Percentiles rank a stretch among this genome's conserved stretches.
Conservation (phyloP, 2,113 vertebrate genomes). For the Colius striatus region DNA sequence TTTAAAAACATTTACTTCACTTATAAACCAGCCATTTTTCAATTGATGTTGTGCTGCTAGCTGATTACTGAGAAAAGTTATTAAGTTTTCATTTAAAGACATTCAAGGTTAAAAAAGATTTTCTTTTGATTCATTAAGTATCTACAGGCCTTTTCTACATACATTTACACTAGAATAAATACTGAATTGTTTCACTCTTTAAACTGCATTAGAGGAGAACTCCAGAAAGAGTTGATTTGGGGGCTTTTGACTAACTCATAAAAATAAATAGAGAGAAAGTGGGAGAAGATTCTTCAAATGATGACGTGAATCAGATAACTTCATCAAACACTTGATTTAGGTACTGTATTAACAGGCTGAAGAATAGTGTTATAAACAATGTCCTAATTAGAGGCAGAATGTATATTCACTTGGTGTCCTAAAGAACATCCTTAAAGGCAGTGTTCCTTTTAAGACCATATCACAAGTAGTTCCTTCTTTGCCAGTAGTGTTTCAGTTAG, state of each 20-base stretch:
- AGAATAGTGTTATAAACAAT: not conserved
- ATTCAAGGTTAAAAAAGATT: conserved; percentile 12
- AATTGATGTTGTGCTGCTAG: not conserved
- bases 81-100: conserved; percentile 19
- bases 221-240: not conserved
- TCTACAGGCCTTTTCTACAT: not conserved
- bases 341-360: not conserved
- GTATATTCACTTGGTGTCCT: not conserved
- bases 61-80: not conserved
- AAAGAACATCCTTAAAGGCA: not conserved
- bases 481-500: not conserved
- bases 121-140: not conserved
- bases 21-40: conserved; percentile 24
- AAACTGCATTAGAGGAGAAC: not conserved
- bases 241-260: not conserved
- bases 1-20: conserved; percentile 17
- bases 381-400: not conserved
- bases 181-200: not conserved
- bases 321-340: not conserved
- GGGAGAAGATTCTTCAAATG: not conserved
- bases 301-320: not conserved
- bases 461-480: not conserved
- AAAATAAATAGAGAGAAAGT: not conserved
- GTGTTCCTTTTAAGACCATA: not conserved
- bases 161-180: not conserved